Conservation (phyloP, 2,888 invertebrate genomes). For the Drosophila anomalata region DNA sequence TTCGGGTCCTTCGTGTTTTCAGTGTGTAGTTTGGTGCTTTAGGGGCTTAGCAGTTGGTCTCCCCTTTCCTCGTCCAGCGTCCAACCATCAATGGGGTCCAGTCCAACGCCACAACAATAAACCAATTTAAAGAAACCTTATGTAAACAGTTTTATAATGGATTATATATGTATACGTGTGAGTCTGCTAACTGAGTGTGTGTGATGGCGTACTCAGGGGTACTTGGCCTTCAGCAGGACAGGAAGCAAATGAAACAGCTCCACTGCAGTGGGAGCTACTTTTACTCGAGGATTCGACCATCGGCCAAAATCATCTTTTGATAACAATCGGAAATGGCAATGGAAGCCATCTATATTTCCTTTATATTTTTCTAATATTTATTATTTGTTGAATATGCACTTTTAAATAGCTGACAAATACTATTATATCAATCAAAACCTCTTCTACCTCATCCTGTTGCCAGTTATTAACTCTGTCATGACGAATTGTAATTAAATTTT, state of each 20-base stretch:
- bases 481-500: not conserved
- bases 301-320: constrained; percentile 8
- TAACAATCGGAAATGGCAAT: not conserved
- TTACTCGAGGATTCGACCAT: not conserved
- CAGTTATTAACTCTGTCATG: not conserved
- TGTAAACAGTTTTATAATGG: constrained; percentile 72
- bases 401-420: not conserved
- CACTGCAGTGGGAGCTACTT: constrained; percentile 25
- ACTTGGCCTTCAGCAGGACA: constrained; percentile 12
- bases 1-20: constrained; percentile 20
- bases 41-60: constrained; percentile 36
- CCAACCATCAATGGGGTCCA: not conserved
- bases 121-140: constrained; percentile 79
- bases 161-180: constrained; percentile 57
- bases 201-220: constrained; percentile 6
- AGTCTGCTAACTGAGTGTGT: constrained; percentile 1
- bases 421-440: too few relatives aligned
- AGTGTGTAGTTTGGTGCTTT: constrained; percentile 38
- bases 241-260: constrained; percentile 21
- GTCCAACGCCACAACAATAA: constrained; percentile 59
- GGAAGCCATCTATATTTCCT: not conserved
- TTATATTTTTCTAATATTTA: not conserved
- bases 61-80: not conserved
- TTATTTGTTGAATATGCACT: not conserved
- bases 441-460: too few relatives aligned